These are phyloP conservation scores for Microhierax caerulescens DNA, from an alignment of 2,797 vertebrate genomes.

Conservation along the genomic window DNA sequence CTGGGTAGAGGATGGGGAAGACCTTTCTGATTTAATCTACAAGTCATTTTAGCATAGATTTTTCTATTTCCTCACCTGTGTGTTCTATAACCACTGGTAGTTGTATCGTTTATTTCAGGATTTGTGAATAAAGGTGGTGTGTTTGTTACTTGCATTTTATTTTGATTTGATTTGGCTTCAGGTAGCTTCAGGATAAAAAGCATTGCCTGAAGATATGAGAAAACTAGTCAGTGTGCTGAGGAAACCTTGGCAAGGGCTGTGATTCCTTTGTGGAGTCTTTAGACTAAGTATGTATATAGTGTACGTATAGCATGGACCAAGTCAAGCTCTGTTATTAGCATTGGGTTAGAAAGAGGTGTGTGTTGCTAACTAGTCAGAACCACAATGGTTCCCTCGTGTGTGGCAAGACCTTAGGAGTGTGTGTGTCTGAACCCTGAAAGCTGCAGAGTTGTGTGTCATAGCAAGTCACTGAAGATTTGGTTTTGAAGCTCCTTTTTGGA, in stretches of 20 bases:
- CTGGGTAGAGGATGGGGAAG: neutral
- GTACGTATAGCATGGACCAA: neutral
- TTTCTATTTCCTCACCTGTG: neutral
- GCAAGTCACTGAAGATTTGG: neutral
- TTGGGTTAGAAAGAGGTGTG: neutral
- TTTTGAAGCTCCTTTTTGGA: neutral
- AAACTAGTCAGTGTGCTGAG: neutral
- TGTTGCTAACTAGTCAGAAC: neutral
- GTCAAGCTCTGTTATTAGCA: neutral
- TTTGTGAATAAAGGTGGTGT: neutral
- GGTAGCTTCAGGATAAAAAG: neutral
- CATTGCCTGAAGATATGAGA: neutral
- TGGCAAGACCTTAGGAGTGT: neutral
- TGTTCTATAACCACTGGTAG: neutral
- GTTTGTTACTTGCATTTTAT: neutral
- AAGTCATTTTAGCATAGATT: neutral
- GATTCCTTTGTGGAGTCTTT: neutral
- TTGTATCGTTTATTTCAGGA: neutral
- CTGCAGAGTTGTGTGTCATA: neutral
- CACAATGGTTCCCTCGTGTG: neutral
- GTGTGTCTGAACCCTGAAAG: neutral
- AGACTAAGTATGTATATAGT: too few species aligned
- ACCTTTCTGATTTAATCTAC: neutral
- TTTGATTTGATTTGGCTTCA: neutral
- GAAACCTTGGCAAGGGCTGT: neutral